Percentiles rank a stretch among this genome's conserved stretches.
These are phyloP conservation scores for Eilema caniola DNA, from an alignment of 2,888 invertebrate species.

Conservation along the genomic window DNA sequence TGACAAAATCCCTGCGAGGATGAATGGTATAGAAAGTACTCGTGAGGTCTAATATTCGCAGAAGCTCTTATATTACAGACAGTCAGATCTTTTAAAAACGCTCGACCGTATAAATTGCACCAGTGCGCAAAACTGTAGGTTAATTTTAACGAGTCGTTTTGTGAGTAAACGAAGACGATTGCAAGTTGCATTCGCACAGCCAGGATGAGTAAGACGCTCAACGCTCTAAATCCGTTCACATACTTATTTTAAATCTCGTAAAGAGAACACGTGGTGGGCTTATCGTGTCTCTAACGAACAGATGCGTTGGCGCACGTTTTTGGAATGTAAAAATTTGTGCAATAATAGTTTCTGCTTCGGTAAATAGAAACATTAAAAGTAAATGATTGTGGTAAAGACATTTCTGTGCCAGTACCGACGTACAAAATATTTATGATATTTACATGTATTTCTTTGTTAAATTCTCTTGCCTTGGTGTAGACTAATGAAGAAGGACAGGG, in stretches of 20 bases:
- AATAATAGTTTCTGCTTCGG: slow-evolving; percentile 16
- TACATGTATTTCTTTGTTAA: neutral
- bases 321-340: slow-evolving; percentile 14
- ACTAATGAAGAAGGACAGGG: neutral
- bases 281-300: slow-evolving; percentile 28
- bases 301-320: slow-evolving; percentile 28
- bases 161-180: slow-evolving; percentile 61
- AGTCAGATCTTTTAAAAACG: slow-evolving; percentile 18
- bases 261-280: slow-evolving; percentile 55
- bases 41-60: too few species aligned
- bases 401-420: neutral
- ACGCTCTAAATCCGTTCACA: slow-evolving; percentile 58
- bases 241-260: slow-evolving; percentile 64
- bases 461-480: neutral
- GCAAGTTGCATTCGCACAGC: slow-evolving; percentile 64
- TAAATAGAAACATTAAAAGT: slow-evolving; percentile 16
- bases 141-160: slow-evolving; percentile 69
- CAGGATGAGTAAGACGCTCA: slow-evolving; percentile 68
- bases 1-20: too few species aligned
- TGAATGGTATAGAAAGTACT: too few species aligned
- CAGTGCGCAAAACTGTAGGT: slow-evolving; percentile 53
- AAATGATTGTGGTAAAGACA: slow-evolving; percentile 10
- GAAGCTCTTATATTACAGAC: too few species aligned
- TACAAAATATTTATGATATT: neutral
- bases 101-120: slow-evolving; percentile 46